These are phyloP conservation scores for Halocaridina rubra DNA, from an alignment of 2,888 invertebrate genomes.

Conservation along the genomic window DNA sequence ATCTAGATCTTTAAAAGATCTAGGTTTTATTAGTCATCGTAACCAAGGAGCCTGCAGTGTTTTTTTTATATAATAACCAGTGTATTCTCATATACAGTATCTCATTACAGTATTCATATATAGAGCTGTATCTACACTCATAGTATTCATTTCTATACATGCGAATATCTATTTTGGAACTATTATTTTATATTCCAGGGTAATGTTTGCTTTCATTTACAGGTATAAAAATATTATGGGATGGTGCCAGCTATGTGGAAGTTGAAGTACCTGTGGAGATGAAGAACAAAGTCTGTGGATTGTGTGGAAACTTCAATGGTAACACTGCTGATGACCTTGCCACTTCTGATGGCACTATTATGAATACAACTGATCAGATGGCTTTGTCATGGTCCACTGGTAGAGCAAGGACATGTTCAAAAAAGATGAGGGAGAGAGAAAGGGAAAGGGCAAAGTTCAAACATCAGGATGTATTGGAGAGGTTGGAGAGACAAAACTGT, in stretches of 20 bases:
- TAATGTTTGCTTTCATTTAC: conserved; percentile 1
- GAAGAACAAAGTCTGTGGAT: conserved; percentile 84
- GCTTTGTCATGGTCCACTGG: conserved; percentile 93
- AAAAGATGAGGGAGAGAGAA: conserved; percentile 65
- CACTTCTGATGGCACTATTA: conserved; percentile 69
- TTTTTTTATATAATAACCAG: too few relatives aligned
- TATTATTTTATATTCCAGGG: background rate
- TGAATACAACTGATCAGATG: conserved; percentile 78
- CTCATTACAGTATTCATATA: too few relatives aligned
- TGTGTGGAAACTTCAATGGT: conserved; percentile 95
- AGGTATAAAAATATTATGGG: conserved; percentile 90
- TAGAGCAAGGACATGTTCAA: conserved; percentile 78
- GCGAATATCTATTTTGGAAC: too few relatives aligned
- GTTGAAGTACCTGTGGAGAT: conserved; percentile 79
- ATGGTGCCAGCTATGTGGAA: conserved; percentile 92
- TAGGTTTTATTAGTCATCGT: too few relatives aligned
- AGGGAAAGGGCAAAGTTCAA: background rate
- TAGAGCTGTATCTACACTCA: too few relatives aligned
- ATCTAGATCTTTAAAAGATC: too few relatives aligned
- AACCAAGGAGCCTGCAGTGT: too few relatives aligned
- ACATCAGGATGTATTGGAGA: too few relatives aligned
- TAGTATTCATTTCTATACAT: too few relatives aligned
- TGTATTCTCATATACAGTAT: too few relatives aligned
- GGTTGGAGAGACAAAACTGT: conserved; percentile 45
- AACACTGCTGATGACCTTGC: conserved; percentile 84